Base-by-base conservation (phyloP, 2,113 vertebrate species). In the Pterocles burchelli region DNA sequence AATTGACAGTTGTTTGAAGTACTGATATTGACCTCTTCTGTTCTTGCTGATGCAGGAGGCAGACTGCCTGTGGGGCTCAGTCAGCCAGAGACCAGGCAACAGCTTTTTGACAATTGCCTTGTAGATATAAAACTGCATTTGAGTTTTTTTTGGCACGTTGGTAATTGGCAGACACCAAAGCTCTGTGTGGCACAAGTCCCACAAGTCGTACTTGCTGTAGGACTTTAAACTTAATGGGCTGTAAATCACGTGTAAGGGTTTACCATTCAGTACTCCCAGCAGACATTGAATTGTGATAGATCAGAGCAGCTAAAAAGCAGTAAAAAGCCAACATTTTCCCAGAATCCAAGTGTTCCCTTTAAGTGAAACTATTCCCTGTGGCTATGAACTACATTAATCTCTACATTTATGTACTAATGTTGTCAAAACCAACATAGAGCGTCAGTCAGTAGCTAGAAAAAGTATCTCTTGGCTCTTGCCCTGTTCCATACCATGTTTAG, bases 1-100 rank as follows among this genome's bases (percentile, higher is more conserved):
- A 57, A 94, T 38, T 2, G 79, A 85, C 79, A 52, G 65, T 59
- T 88, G 94, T 86, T 96, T 80, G 76, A 88, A 59, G 73, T 87
- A 34, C 59, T 1, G 3, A 11, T 95, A 94, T 89, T 19, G 87
- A 94, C 61, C 57, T 59, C 19, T 55, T 57, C 85, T 67, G 48
- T 2, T 93, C 85, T 78, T 29, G 4, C 48, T 86, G 73, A n/a
- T n/a, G 73, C 36, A n/a, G 68, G 19, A 79, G 68, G 18, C 55
- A 34, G 87, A 43, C 28, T 51, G 61, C 57, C n/a, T 49, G 11
- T 73, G 84, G 48, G 38, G 45, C 58, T 92, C 48, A 75, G 45
- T 59, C 88, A 94, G 65, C 9, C 57, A 48, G 48, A 54, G 25
- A 78, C 48, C 48, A 45, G 72, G 33, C 72, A 90, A 41, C 1